Percentiles rank a stretch among this genome's conserved stretches.
Conservation (phyloP, 2,888 invertebrate species). For the Galerucella nymphaeae region DNA sequence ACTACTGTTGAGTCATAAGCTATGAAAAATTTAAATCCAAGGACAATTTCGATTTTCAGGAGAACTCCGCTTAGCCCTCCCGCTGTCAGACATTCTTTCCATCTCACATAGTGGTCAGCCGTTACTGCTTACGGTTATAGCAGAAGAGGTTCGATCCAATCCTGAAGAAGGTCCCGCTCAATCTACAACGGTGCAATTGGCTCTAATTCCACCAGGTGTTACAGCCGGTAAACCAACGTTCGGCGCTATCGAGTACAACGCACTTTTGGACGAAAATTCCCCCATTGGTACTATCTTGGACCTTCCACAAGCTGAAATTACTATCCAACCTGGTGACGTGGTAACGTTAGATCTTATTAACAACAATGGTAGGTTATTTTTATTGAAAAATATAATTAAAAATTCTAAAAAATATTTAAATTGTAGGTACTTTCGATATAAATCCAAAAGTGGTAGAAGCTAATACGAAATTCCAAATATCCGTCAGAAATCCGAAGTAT, state of each 20-base stretch:
- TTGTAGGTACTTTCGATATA: conserved; percentile 80
- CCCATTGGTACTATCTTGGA: conserved; percentile 81
- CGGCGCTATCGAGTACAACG: conserved; percentile 71
- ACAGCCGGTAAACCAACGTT: conserved; percentile 58
- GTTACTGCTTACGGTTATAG: conserved; percentile 84
- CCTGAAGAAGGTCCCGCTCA: conserved; percentile 73
- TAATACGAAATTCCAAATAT: conserved; percentile 76
- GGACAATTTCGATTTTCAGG: conserved; percentile 67
- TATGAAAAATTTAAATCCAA: neutral
- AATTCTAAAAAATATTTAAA: no score
- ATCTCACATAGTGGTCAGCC: conserved; percentile 87
- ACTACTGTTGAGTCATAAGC: no score
- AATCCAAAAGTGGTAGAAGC: conserved; percentile 85
- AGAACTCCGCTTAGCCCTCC: conserved; percentile 75
- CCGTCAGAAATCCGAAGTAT: conserved; percentile 82
- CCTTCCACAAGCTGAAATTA: conserved; percentile 57
- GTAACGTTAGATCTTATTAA: conserved; percentile 81
- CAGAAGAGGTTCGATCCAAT: conserved; percentile 83
- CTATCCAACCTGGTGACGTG: conserved; percentile 70
- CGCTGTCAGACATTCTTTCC: conserved; percentile 81
- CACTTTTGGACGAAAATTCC: conserved; percentile 83
- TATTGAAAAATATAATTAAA: no score
- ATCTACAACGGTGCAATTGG: conserved; percentile 83
- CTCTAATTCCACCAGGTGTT: conserved; percentile 72
- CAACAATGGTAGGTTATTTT: conserved; percentile 73